phyloP scores from a whole-genome alignment of 2,797 vertebrate genomes.

The Spondyliosoma cantharus region DNA sequence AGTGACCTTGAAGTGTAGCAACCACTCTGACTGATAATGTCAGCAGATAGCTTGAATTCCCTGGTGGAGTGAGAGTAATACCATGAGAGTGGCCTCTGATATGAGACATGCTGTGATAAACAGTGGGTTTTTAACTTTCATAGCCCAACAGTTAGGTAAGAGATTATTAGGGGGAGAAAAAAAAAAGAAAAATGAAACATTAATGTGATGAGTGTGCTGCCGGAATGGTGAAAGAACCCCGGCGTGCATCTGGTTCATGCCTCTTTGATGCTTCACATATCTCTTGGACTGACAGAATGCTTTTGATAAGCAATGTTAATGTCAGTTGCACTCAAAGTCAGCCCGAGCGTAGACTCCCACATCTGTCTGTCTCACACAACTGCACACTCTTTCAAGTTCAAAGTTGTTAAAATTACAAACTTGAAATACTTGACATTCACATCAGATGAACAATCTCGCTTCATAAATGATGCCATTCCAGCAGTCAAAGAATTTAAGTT shows the following conservation, averaged over 20 bases:
- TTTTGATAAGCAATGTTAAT: slow-evolving; percentile 64
- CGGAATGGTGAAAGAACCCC: background rate
- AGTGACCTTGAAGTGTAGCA: slow-evolving; percentile 59
- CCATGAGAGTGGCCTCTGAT: slow-evolving; percentile 36
- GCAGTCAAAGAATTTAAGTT: slow-evolving; percentile 16
- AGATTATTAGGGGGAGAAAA: slow-evolving; percentile 35
- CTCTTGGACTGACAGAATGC: slow-evolving; percentile 60
- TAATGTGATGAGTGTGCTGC: slow-evolving; percentile 52
- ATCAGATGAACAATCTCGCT: slow-evolving; percentile 54
- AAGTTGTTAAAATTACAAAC: slow-evolving; percentile 53
- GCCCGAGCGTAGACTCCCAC: slow-evolving; percentile 46
- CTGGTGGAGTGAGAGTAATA: slow-evolving; percentile 27
- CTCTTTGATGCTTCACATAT: slow-evolving; percentile 55
- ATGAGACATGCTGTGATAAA: slow-evolving; percentile 20
- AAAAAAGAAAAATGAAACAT: slow-evolving; percentile 33
- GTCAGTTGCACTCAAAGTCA: slow-evolving; percentile 59
- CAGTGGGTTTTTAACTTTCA: slow-evolving; percentile 38
- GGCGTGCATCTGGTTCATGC: slow-evolving; percentile 41
- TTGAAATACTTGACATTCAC: slow-evolving; percentile 54
- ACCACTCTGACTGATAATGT: slow-evolving; percentile 42
- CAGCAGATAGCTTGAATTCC: slow-evolving; percentile 46
- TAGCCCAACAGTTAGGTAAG: slow-evolving; percentile 6
- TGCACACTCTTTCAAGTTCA: slow-evolving; percentile 47
- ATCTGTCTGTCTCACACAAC: slow-evolving; percentile 49
- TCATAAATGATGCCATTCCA: slow-evolving; percentile 52